A percentile compares a stretch with the other conserved stretches of the same genome.
phyloP scores from a whole-genome alignment of 2,797 vertebrate genomes.

The Mormyrus hasselquistii region DNA sequence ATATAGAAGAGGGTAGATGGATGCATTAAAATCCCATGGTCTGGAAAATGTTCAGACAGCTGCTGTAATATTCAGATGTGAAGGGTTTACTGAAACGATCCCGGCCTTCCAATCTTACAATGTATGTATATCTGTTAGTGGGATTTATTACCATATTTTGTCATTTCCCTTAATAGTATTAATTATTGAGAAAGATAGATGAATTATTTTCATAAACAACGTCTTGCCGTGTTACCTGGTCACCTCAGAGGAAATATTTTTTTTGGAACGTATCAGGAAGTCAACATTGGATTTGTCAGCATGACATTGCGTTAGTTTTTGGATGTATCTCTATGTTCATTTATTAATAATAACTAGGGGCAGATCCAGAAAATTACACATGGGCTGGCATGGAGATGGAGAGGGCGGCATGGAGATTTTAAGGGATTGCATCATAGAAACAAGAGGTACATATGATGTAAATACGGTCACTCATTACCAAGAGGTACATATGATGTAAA shows the following conservation, averaged over 20 bases:
- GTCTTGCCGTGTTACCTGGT: background rate
- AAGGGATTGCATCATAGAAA: background rate
- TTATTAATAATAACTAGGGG: background rate
- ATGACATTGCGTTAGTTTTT: background rate
- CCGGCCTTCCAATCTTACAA: background rate
- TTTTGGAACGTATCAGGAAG: background rate
- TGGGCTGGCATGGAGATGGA: background rate
- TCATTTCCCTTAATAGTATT: background rate
- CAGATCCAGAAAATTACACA: background rate
- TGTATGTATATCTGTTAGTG: background rate
- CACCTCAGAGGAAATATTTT: background rate
- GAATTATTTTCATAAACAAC: background rate
- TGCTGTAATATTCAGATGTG: background rate
- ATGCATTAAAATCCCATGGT: background rate
- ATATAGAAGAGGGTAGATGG: background rate
- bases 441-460: background rate
- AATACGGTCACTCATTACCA: background rate
- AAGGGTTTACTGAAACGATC: background rate
- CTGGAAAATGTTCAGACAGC: background rate
- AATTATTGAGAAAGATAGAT: background rate
- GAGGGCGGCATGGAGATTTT: background rate
- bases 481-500: background rate
- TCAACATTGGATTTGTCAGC: background rate
- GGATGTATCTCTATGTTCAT: background rate
- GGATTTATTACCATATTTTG: background rate